These are phyloP conservation scores for Aphidius gifuensis DNA, from an alignment of 1,140 invertebrate genomes.

Conservation along the genomic window DNA sequence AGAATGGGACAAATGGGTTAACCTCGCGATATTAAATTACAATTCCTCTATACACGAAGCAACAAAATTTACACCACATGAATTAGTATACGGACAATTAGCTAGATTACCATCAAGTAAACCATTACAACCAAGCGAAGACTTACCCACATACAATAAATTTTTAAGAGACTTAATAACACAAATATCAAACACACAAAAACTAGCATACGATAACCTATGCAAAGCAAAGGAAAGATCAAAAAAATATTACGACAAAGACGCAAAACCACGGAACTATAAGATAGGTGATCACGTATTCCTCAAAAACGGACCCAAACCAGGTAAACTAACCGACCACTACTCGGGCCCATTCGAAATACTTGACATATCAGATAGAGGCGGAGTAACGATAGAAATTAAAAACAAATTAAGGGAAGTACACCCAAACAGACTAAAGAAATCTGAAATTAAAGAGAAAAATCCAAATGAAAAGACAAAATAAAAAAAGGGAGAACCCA, in stretches of 20 bases:
- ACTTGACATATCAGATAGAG: too few species aligned
- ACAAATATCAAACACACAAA: not conserved
- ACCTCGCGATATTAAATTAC: constrained; percentile 13
- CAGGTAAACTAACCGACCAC: constrained; percentile 13
- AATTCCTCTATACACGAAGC: constrained; percentile 30
- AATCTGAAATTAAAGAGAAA: too few species aligned
- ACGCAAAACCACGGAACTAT: not conserved
- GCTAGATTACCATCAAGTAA: too few species aligned
- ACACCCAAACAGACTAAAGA: too few species aligned
- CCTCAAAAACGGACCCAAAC: constrained; percentile 5
- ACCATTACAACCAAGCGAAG: too few species aligned
- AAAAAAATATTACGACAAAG: constrained; percentile 16
- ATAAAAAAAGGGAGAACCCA: too few species aligned
- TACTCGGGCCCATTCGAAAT: constrained; percentile 9
- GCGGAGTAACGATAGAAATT: too few species aligned
- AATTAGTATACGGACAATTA: constrained; percentile 19
- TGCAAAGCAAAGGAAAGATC: constrained; percentile 12
- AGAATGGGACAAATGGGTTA: constrained; percentile 40
- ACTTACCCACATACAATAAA: too few species aligned
- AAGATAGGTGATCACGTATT: constrained; percentile 2
- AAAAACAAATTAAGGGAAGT: too few species aligned
- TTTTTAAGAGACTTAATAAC: not conserved
- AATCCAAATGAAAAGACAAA: too few species aligned
- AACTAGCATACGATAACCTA: constrained; percentile 11
- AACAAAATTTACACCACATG: constrained; percentile 31